These are phyloP conservation scores for Lamproptera curius DNA, from an alignment of 2,888 invertebrate species.

Conservation along the genomic window DNA sequence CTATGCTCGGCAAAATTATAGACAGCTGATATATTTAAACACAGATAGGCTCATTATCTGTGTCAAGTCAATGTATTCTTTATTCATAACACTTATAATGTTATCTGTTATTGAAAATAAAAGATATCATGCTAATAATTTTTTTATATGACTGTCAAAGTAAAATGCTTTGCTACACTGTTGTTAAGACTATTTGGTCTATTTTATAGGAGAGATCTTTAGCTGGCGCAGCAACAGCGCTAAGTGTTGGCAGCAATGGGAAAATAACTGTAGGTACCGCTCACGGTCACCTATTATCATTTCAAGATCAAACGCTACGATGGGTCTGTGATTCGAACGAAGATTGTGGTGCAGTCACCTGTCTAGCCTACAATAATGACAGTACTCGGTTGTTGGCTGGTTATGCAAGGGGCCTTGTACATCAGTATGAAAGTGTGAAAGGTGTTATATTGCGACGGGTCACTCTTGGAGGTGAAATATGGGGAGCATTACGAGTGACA, in stretches of 20 bases:
- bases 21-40: no score
- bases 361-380: conserved; percentile 92
- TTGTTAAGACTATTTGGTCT: no score
- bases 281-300: conserved; percentile 91
- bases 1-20: no score
- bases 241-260: conserved; percentile 82
- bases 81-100: no score
- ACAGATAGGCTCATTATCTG: no score
- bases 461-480: conserved; percentile 68
- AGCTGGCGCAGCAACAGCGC: conserved; percentile 92
- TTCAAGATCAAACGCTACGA: conserved; percentile 87
- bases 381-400: conserved; percentile 89
- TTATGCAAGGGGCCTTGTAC: conserved; percentile 88
- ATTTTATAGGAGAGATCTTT: conserved; percentile 87
- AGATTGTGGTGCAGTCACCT: conserved; percentile 88
- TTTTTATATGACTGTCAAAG: no score
- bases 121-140: no score
- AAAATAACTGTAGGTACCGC: conserved; percentile 96
- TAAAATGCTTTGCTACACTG: no score
- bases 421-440: conserved; percentile 91
- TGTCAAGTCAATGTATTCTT: no score
- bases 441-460: conserved; percentile 71
- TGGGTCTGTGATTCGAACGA: conserved; percentile 88
- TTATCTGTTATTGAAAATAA: no score
- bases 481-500: conserved; percentile 65